These are phyloP conservation scores for Conger conger DNA, from an alignment of 2,113 vertebrate genomes.

Conservation along the genomic window DNA sequence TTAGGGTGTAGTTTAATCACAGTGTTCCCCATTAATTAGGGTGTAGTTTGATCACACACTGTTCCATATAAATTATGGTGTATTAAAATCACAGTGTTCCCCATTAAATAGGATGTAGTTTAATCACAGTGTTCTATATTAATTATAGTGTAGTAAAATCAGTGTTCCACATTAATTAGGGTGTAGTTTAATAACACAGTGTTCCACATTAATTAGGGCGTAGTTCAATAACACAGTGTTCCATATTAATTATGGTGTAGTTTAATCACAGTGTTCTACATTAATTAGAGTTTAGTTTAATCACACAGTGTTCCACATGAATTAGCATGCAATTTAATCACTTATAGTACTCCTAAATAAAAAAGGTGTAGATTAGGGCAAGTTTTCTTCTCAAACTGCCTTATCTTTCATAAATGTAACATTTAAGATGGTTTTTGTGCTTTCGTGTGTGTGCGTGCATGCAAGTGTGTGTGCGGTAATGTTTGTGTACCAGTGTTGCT, in stretches of 20 bases:
- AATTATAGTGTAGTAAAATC: constrained; percentile 3
- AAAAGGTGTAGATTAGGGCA: background rate
- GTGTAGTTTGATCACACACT: too few species aligned
- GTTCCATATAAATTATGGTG: too few species aligned
- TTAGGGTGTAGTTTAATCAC: too few species aligned
- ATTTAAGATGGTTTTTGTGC: background rate
- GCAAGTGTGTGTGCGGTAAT: background rate
- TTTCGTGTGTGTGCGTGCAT: background rate
- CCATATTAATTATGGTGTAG: too few species aligned
- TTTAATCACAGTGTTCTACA: constrained; percentile 13
- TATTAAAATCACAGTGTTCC: too few species aligned
- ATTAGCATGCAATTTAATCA: too few species aligned
- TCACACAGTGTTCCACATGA: background rate
- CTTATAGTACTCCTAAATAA: background rate
- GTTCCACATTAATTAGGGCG: too few species aligned
- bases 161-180: background rate
- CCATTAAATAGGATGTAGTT: constrained; percentile 41
- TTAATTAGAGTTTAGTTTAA: background rate
- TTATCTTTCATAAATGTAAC: constrained; percentile 4
- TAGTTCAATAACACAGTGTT: too few species aligned
- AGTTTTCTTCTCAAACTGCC: background rate
- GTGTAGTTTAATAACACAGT: too few species aligned
- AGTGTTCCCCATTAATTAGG: too few species aligned
- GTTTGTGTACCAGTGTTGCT: background rate
- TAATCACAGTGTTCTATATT: constrained; percentile 38